Conservation (phyloP, 2,113 vertebrate genomes). For the Aleadryas rufinucha region DNA sequence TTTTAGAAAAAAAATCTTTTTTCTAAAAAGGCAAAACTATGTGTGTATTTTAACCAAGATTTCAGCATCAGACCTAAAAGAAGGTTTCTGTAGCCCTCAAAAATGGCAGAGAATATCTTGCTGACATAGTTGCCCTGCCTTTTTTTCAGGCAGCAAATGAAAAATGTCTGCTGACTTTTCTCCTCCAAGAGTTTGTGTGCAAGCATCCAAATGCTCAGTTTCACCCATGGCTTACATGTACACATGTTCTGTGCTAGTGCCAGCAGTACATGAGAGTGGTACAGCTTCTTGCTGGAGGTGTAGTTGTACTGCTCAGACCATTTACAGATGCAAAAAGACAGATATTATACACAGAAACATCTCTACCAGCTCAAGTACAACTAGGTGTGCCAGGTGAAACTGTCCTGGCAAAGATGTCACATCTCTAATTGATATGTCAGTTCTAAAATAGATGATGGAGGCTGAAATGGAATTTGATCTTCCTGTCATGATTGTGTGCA, state of each 20-base stretch:
- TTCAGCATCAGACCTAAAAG: background rate
- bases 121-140: background rate
- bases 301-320: background rate
- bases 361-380: background rate
- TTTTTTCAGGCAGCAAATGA: background rate
- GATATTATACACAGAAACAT: background rate
- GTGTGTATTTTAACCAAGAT: background rate
- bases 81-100: background rate
- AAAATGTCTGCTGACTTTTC: background rate
- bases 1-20: too few species aligned
- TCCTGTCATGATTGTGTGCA: background rate
- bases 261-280: background rate
- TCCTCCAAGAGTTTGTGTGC: background rate
- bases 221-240: background rate
- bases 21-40: background rate
- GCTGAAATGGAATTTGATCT: background rate
- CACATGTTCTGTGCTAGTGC: background rate
- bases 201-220: background rate
- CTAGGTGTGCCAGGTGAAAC: background rate
- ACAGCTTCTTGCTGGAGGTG: background rate
- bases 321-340: background rate
- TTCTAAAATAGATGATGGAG: background rate
- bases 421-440: background rate
- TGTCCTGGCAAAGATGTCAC: background rate
- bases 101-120: background rate